phyloP scores from a whole-genome alignment of 2,113 vertebrate species.

The Alectura lathami region DNA sequence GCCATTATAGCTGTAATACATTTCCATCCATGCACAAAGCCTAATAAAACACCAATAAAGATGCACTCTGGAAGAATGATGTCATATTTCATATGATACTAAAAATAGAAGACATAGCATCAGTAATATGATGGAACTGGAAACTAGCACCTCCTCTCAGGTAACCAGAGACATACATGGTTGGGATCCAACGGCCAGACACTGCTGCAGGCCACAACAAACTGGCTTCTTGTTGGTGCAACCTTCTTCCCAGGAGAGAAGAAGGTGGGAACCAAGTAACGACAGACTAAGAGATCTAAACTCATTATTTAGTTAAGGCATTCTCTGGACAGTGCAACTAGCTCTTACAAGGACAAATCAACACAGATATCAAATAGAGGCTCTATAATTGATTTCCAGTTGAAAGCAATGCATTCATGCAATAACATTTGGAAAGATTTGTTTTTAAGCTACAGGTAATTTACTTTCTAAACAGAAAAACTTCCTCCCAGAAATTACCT shows the following conservation, averaged over 20 bases:
- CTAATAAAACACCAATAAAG: background rate
- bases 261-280: background rate
- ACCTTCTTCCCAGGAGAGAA: background rate
- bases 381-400: background rate
- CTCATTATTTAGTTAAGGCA: background rate
- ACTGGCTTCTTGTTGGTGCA: background rate
- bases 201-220: background rate
- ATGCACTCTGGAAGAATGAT: fast-evolving
- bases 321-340: background rate
- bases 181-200: background rate
- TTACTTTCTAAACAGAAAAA: background rate
- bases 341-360: background rate
- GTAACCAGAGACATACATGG: background rate
- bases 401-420: background rate
- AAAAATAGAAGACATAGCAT: background rate
- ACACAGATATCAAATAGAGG: background rate
- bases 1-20: fast-evolving
- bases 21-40: background rate
- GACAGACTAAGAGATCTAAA: background rate
- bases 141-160: background rate
- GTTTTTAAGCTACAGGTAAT: background rate
- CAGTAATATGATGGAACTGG: too few species aligned
- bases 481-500: background rate
- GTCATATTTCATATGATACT: background rate
- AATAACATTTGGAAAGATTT: background rate